A percentile compares a stretch with the other conserved stretches of the same genome.
These are phyloP conservation scores for Amblyteles armatorius DNA, from an alignment of 2,888 invertebrate species.

Conservation along the genomic window DNA sequence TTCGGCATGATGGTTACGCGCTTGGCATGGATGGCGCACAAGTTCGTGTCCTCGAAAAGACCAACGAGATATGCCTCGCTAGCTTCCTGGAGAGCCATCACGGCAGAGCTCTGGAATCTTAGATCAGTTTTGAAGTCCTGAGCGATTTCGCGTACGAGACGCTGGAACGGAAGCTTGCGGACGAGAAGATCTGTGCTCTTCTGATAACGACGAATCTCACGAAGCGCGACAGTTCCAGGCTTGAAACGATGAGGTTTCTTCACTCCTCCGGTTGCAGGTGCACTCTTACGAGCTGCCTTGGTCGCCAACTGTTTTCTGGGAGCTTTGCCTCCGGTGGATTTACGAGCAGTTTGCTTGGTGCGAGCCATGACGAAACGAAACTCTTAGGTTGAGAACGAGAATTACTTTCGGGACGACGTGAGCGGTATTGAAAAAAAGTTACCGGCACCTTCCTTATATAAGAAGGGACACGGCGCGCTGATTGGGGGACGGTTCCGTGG, in stretches of 20 bases:
- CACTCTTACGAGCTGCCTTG: conserved; percentile 90
- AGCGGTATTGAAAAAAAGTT: background rate
- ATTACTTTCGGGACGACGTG: background rate
- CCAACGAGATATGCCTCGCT: conserved; percentile 89
- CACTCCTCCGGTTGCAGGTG: conserved; percentile 90
- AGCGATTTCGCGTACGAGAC: conserved; percentile 90
- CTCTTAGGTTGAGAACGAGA: background rate
- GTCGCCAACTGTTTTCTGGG: conserved; percentile 88
- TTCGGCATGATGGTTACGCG: conserved; percentile 89
- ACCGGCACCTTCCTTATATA: conserved; percentile 3
- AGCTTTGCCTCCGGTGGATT: conserved; percentile 88
- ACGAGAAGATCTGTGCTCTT: conserved; percentile 91
- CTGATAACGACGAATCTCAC: conserved; percentile 90
- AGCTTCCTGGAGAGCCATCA: conserved; percentile 89
- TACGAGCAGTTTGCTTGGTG: conserved; percentile 91
- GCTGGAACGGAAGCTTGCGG: conserved; percentile 90
- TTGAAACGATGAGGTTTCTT: conserved; percentile 91
- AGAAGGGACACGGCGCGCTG: background rate
- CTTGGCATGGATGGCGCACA: conserved; percentile 92
- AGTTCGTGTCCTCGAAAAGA: conserved; percentile 91
- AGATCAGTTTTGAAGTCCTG: conserved; percentile 91
- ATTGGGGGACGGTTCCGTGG: background rate
- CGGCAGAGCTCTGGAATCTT: conserved; percentile 90
- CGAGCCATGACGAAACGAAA: conserved; percentile 87
- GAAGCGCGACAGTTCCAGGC: conserved; percentile 90